Conservation (phyloP, 2,113 vertebrate genomes). For the Panthera leo region DNA sequence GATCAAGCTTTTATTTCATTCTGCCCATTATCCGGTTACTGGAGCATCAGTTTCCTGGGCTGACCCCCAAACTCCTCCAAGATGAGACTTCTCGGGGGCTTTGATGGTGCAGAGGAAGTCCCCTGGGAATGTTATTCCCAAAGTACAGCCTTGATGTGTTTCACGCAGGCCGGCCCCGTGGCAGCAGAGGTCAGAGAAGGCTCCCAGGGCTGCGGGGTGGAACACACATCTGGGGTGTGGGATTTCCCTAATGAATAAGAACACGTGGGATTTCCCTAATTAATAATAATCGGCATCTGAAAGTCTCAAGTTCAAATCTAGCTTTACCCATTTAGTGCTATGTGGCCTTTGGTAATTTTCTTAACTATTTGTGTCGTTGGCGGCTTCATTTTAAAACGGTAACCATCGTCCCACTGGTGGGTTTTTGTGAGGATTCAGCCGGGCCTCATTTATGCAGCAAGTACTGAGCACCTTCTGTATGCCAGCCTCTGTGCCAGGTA, state of each 20-base stretch:
- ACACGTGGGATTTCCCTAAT: neutral
- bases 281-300: neutral
- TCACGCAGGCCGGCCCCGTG: neutral
- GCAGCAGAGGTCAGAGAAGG: neutral
- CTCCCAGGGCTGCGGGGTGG: neutral
- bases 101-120: neutral
- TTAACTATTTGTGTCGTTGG: neutral
- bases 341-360: neutral
- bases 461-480: neutral
- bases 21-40: neutral
- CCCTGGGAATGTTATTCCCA: neutral
- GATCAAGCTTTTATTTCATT: neutral
- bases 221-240: neutral
- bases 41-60: fast-evolving
- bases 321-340: neutral
- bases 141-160: neutral
- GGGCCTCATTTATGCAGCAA: neutral
- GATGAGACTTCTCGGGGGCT: neutral
- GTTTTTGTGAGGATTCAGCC: neutral
- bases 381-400: neutral
- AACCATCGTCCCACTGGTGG: too few relatives aligned
- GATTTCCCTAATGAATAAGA: neutral
- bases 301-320: neutral
- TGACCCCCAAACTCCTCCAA: neutral
- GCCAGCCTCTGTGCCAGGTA: neutral